phyloP scores from a whole-genome alignment of 2,113 vertebrate genomes.

The Bubalus kerabau region DNA sequence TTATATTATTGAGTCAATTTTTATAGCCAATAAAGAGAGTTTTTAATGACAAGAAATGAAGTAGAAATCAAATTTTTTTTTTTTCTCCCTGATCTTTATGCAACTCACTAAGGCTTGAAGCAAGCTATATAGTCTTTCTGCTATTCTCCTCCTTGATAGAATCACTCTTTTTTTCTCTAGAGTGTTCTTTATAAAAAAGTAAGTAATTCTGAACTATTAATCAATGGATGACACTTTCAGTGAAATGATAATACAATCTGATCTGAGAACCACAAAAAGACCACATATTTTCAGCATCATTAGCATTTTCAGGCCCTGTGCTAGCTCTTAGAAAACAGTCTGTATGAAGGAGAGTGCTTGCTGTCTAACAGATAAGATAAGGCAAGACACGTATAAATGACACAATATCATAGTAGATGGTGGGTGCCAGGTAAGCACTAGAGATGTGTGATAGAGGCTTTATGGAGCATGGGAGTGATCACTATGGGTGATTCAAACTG shows the following conservation, averaged over 20 bases:
- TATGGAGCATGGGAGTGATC: neutral
- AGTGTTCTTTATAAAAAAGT: neutral
- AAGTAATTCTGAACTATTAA: neutral
- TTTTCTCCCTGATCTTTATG: neutral
- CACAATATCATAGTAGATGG: neutral
- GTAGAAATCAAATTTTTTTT: neutral
- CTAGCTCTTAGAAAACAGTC: neutral
- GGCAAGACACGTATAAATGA: neutral
- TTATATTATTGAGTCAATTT: slow-evolving; percentile 25
- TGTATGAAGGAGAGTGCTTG: neutral
- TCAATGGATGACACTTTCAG: neutral
- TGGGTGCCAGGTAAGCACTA: neutral
- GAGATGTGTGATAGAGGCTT: neutral
- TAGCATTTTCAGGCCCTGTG: neutral
- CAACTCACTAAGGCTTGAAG: neutral
- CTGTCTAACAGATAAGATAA: neutral
- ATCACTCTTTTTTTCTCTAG: neutral
- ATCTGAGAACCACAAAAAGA: neutral
- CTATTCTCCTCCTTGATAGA: neutral
- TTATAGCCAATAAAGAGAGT: neutral
- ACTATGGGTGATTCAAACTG: neutral
- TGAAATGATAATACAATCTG: neutral
- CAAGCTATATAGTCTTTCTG: neutral
- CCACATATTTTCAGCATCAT: neutral
- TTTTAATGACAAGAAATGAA: slow-evolving; percentile 39